Percentiles rank a stretch among this genome's conserved stretches.
These are phyloP conservation scores for Lepidurus couesii DNA, from an alignment of 1,140 invertebrate species.

Conservation along the genomic window DNA sequence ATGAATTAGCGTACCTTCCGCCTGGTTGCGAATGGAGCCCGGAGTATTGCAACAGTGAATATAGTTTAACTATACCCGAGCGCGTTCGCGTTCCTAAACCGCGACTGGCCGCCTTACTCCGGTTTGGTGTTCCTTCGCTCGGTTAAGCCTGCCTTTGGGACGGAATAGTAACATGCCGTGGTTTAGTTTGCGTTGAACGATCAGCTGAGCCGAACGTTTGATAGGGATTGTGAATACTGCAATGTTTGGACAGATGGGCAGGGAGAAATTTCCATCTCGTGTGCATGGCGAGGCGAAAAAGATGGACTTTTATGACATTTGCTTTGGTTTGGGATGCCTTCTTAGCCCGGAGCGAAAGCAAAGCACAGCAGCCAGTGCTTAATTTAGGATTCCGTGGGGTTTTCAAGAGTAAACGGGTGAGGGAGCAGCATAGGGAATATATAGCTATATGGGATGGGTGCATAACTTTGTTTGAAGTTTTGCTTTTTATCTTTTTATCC, in stretches of 20 bases:
- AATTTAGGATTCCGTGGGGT: background rate
- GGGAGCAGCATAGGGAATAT: background rate
- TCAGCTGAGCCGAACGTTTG: background rate
- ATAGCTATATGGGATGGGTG: background rate
- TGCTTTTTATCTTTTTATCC: background rate
- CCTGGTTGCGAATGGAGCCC: no score
- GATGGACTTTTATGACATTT: background rate
- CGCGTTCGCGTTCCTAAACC: no score
- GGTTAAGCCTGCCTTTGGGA: background rate
- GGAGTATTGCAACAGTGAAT: no score
- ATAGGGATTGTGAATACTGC: background rate
- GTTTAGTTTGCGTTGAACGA: background rate
- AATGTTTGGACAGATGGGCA: background rate
- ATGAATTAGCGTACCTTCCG: no score
- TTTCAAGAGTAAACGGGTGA: background rate
- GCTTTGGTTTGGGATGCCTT: background rate
- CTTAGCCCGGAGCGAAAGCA: background rate
- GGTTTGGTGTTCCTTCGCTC: no score
- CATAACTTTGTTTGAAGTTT: conserved; percentile 22
- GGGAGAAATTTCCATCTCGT: conserved; percentile 3
- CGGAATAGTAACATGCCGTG: background rate
- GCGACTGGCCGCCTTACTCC: no score
- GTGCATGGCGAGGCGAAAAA: background rate
- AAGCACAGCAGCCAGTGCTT: background rate
- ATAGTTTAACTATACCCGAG: no score